These are phyloP conservation scores for Hystrix cristata DNA, from an alignment of 2,113 vertebrate species.

Conservation along the genomic window DNA sequence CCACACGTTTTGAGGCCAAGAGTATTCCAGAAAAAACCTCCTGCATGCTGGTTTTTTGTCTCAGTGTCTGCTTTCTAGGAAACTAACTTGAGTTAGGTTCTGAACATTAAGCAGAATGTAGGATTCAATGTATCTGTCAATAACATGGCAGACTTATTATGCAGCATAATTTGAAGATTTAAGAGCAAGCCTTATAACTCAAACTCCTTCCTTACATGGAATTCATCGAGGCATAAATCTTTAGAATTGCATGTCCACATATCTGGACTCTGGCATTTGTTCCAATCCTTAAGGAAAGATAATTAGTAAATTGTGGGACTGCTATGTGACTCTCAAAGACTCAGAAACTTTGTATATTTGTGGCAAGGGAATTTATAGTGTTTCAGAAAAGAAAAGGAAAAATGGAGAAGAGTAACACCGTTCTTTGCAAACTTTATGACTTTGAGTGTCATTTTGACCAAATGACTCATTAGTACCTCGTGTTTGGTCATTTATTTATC, in stretches of 20 bases:
- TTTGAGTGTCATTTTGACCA: background rate
- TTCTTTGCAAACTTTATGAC: background rate
- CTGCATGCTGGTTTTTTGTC: no score
- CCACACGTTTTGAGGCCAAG: background rate
- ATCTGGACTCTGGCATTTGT: background rate
- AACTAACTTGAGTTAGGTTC: background rate
- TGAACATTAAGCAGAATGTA: background rate
- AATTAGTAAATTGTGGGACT: background rate
- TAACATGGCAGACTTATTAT: background rate
- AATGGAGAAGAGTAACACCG: background rate
- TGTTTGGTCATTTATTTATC: background rate
- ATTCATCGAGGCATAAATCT: background rate
- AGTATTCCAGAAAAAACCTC: background rate
- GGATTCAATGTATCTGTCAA: background rate
- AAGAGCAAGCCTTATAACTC: background rate
- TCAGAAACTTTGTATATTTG: background rate
- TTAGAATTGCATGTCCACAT: background rate
- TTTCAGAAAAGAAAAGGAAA: background rate
- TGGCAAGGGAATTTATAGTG: background rate
- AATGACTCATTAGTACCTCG: background rate
- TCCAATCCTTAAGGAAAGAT: background rate
- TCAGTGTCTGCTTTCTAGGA: background rate
- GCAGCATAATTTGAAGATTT: constrained; percentile 25
- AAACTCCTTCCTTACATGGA: background rate
- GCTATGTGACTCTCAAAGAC: background rate